Conservation (phyloP, 2,113 vertebrate species). For the Raja brachyura region DNA sequence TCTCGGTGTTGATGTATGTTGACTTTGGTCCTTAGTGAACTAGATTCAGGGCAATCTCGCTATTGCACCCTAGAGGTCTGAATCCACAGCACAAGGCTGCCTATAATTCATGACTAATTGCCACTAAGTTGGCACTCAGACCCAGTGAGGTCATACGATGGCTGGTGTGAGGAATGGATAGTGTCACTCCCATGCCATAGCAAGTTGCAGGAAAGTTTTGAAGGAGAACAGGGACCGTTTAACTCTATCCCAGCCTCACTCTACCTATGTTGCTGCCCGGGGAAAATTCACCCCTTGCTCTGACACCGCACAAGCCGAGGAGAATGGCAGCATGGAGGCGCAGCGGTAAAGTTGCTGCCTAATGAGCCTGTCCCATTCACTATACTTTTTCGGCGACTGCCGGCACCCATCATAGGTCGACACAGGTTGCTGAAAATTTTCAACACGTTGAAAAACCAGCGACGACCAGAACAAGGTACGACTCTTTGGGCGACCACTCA, state of each 20-base stretch:
- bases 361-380: no score
- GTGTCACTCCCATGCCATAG: constrained; percentile 7
- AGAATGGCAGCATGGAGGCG: no score
- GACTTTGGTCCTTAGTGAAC: constrained; percentile 25
- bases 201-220: neutral
- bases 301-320: neutral
- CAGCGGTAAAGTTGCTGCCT: no score
- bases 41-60: constrained; percentile 20
- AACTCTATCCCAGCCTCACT: neutral
- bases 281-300: no score
- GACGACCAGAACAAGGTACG: no score
- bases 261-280: neutral
- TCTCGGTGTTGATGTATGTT: constrained; percentile 6
- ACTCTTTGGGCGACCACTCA: no score
- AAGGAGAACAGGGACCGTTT: neutral
- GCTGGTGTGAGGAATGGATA: constrained; percentile 22
- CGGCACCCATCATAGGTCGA: no score
- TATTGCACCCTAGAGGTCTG: constrained; percentile 29
- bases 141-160: constrained; percentile 32
- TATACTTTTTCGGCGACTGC: no score
- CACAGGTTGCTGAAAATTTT: no score
- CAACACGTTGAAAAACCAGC: no score
- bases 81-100: constrained; percentile 12
- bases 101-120: constrained; percentile 35
- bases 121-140: constrained; percentile 16